Conservation (phyloP, 2,888 invertebrate genomes). For the Drosophila vallismaia region DNA sequence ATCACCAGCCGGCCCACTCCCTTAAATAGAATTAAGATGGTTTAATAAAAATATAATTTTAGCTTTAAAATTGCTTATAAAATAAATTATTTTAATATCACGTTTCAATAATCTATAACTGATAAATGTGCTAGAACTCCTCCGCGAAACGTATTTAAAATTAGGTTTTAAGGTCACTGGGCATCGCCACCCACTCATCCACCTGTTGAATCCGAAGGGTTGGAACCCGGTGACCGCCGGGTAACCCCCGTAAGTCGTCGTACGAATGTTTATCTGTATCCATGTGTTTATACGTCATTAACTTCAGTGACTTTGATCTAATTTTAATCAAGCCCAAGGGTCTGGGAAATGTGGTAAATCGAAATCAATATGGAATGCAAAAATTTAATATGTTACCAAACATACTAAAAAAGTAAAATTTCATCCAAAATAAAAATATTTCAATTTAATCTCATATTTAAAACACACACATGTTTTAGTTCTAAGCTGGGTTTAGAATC, state of each 20-base stretch:
- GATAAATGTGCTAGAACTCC: background rate
- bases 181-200: constrained; percentile 33
- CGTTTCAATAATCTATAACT: background rate
- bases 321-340: constrained; percentile 46
- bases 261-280: background rate
- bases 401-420: too few relatives aligned
- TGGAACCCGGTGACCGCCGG: background rate
- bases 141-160: constrained; percentile 29
- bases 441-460: background rate
- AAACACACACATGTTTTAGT: background rate
- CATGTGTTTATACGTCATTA: constrained; percentile 46
- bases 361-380: constrained; percentile 13
- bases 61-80: background rate
- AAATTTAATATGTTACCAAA: background rate
- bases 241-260: constrained; percentile 14
- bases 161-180: constrained; percentile 66
- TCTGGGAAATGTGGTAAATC: constrained; percentile 9
- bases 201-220: constrained; percentile 11
- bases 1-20: constrained; percentile 4
- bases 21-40: background rate
- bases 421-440: too few relatives aligned
- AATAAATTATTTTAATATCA: background rate
- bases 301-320: constrained; percentile 63
- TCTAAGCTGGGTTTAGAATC: too few relatives aligned
- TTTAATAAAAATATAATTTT: constrained; percentile 12